These are phyloP conservation scores for Drosophila pectinifera DNA, from an alignment of 1,140 invertebrate species.

Conservation along the genomic window DNA sequence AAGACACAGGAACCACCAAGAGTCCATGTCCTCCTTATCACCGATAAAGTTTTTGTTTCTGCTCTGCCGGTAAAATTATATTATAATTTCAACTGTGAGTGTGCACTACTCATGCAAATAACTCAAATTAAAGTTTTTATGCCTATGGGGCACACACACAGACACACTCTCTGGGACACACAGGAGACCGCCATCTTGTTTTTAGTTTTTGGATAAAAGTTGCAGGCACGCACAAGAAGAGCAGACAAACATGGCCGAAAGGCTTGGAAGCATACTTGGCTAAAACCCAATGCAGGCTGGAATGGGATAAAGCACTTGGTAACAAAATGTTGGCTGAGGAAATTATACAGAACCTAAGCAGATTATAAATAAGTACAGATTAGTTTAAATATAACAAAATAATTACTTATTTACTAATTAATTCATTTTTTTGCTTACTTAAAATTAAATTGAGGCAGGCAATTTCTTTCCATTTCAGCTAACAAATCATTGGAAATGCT, in stretches of 20 bases:
- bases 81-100: constrained; percentile 70
- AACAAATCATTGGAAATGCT: too few species aligned
- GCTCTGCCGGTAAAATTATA: constrained; percentile 63
- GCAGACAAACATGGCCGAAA: constrained; percentile 38
- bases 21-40: constrained; percentile 50
- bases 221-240: constrained; percentile 53
- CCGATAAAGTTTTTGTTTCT: constrained; percentile 73
- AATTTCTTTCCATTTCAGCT: too few species aligned
- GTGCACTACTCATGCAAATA: constrained; percentile 73
- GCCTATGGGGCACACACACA: constrained; percentile 59
- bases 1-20: not conserved
- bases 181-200: constrained; percentile 64
- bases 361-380: not conserved
- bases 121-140: constrained; percentile 78
- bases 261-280: constrained; percentile 11
- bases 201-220: constrained; percentile 69
- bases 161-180: constrained; percentile 18
- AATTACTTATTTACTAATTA: too few species aligned
- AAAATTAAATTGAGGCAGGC: too few species aligned
- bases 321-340: not conserved
- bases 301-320: not conserved
- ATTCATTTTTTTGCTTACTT: too few species aligned
- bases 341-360: not conserved
- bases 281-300: constrained; percentile 8
- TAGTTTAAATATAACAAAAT: not conserved